Conservation (phyloP, 1,140 invertebrate species). For the Bombus confusus region DNA sequence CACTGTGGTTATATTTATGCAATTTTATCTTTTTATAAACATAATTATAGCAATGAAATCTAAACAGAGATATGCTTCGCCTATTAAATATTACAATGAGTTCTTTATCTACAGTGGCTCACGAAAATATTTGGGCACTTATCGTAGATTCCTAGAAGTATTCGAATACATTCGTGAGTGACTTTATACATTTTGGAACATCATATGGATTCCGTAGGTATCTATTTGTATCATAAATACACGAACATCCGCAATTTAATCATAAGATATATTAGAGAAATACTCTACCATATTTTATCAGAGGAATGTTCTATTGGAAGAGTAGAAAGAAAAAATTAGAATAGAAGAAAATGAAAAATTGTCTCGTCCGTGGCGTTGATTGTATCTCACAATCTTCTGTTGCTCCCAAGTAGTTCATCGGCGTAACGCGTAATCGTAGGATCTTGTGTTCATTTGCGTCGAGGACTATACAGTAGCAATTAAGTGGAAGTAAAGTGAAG, state of each 20-base stretch:
- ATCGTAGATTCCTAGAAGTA: no score
- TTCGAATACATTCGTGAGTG: no score
- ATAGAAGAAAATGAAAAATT: not conserved
- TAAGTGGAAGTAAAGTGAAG: not conserved
- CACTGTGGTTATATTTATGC: not conserved
- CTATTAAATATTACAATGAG: not conserved
- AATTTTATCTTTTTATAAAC: not conserved
- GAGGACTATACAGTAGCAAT: not conserved
- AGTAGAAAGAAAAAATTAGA: no score
- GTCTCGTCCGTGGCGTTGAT: no score
- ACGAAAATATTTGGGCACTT: no score
- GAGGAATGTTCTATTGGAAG: not conserved
- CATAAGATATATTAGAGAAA: no score
- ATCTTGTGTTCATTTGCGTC: constrained; percentile 5
- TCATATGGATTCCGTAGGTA: no score
- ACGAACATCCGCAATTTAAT: no score
- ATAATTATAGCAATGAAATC: not conserved
- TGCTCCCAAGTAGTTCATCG: not conserved
- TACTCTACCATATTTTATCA: no score
- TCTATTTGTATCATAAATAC: no score
- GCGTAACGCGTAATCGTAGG: constrained; percentile 11
- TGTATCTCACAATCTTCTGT: constrained; percentile 11
- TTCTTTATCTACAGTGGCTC: no score
- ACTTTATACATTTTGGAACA: no score
- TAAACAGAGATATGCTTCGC: not conserved